Evolutionary conservation across 2,888 invertebrate species (phyloP), one percentile per base, ranked within the genome.

Genomic region (Tinea pellionella): DNA sequence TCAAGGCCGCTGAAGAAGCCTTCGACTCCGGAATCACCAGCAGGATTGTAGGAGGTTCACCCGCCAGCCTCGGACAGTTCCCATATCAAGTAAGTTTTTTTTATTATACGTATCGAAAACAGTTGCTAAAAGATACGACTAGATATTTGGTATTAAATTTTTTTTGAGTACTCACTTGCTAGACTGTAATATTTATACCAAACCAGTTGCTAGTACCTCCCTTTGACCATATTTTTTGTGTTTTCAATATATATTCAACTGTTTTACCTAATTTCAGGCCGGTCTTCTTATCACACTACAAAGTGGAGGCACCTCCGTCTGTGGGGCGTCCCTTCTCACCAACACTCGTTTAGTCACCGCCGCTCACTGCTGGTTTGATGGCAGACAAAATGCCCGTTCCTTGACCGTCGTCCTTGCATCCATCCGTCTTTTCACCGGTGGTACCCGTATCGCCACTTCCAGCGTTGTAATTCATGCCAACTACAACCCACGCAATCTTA

Each of bases 31-130:
- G 70, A 67, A 53, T 69, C 24, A 53, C 65, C 30, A 62, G 66
- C 51, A 70, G 71, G 61, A 73, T 76, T 13, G 66, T 68, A 0
- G 74, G 75, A 0, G 77, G 77, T 37, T 61, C 62, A 0, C 16
- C 65, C 0, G 63, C 71, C 0, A 8, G 18, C 1, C 59, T 69
- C 0, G 72, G 72, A 12, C 62, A 61, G 11, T 65, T 65, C 41
- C 69, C 69, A 1, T 64, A 65, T 51, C 55, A 68, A 56, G 71
- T 71, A 37, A 64, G 67, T 37, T 24, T 24, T 24, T 24, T 24
- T 24, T 24, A 24, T 3, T 3, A 24, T 6, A n/a, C n/a, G n/a
- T n/a, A n/a, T n/a, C n/a, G n/a, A n/a, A n/a, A n/a, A n/a, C n/a
- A n/a, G n/a, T n/a, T n/a, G n/a, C n/a, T n/a, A n/a, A n/a, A n/a